phyloP scores from a whole-genome alignment of 2,113 vertebrate genomes.

The zebrafish (Danio rerio) region GRCz12tu NC_133195.1:49715501-49716000 shows the following conservation, averaged over 20 bases:
- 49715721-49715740: not conserved
- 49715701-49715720: not conserved
- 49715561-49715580: not conserved
- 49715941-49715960: not conserved
- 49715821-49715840: not conserved
- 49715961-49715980: too few relatives aligned
- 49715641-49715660: not conserved
- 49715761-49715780: not conserved
- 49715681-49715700: not conserved
- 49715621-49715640: constrained; percentile 3
- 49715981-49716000: not conserved
- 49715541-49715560: constrained; percentile 23
- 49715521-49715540: constrained; percentile 40
- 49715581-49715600: not conserved
- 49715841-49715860: not conserved
- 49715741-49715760: not conserved
- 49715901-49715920: not conserved
- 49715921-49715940: not conserved
- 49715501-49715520: not conserved
- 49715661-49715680: not conserved
- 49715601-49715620: not conserved
- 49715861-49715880: not conserved
- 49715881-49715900: not conserved
- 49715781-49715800: not conserved
- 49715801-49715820: not conserved